Conservation (phyloP, 2,888 invertebrate species). For the Eubasilissa splendida region DNA sequence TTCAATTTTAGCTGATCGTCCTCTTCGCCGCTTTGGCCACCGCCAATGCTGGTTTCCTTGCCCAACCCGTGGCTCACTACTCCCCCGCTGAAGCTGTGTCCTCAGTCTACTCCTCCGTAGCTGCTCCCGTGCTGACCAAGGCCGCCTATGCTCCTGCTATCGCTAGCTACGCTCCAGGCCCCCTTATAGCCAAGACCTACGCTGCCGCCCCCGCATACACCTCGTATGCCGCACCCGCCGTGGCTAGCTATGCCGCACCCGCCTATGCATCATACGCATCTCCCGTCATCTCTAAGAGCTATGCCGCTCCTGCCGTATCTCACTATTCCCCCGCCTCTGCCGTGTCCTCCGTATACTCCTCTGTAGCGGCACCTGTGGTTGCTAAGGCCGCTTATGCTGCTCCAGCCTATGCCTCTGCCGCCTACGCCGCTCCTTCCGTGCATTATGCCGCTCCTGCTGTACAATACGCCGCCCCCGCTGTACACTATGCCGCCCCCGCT, state of each 20-base stretch:
- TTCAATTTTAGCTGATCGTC: slow-evolving; percentile 52
- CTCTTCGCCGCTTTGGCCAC: slow-evolving; percentile 58
- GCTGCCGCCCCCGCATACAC: slow-evolving; percentile 60
- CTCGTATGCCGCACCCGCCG: slow-evolving; percentile 59
- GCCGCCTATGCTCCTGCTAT: slow-evolving; percentile 60
- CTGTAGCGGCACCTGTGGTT: slow-evolving; percentile 57
- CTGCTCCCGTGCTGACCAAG: slow-evolving; percentile 58
- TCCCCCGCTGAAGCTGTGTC: slow-evolving; percentile 60
- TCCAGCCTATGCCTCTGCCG: slow-evolving; percentile 63
- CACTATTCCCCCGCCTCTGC: slow-evolving; percentile 61
- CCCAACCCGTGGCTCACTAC: slow-evolving; percentile 60
- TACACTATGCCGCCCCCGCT: slow-evolving; percentile 61
- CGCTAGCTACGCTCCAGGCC: slow-evolving; percentile 61
- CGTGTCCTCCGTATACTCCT: slow-evolving; percentile 55
- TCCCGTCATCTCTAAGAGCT: slow-evolving; percentile 43
- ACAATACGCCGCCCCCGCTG: slow-evolving; percentile 59
- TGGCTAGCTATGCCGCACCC: slow-evolving; percentile 59
- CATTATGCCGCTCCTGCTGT: slow-evolving; percentile 60
- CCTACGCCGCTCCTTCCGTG: slow-evolving; percentile 60
- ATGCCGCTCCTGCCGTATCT: slow-evolving; percentile 59
- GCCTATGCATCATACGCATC: slow-evolving; percentile 58
- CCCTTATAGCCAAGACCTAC: slow-evolving; percentile 60
- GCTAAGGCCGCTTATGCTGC: slow-evolving; percentile 60
- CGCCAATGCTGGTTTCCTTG: slow-evolving; percentile 56
- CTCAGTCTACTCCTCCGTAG: slow-evolving; percentile 50